These are phyloP conservation scores for Acholoe squamosa DNA, from an alignment of 2,888 invertebrate species.

Conservation along the genomic window DNA sequence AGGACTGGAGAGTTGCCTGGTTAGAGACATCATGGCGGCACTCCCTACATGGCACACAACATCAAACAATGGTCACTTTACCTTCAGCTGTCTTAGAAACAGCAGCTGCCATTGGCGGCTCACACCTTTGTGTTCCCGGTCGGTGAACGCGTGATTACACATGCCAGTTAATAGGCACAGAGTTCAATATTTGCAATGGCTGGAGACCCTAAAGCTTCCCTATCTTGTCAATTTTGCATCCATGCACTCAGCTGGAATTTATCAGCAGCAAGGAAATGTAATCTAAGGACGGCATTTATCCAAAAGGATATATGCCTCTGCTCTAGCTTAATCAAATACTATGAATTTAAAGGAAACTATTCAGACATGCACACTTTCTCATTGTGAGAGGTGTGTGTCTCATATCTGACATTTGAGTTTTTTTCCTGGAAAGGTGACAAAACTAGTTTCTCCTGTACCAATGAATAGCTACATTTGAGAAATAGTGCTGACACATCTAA, in stretches of 20 bases:
- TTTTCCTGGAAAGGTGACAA: background rate
- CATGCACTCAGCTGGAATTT: background rate
- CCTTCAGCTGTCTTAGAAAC: background rate
- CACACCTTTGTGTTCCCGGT: background rate
- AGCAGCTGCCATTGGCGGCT: slow-evolving; percentile 1
- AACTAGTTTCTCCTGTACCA: too few relatives aligned
- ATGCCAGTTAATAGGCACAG: background rate
- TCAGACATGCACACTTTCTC: background rate
- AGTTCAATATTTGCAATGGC: background rate
- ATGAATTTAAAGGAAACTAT: background rate
- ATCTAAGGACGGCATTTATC: background rate
- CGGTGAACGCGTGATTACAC: background rate
- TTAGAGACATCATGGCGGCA: slow-evolving; percentile 59
- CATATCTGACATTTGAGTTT: background rate
- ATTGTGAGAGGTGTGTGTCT: background rate
- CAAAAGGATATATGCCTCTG: background rate
- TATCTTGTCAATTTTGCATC: background rate
- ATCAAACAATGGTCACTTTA: slow-evolving; percentile 56
- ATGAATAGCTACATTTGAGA: too few relatives aligned
- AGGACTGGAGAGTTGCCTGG: slow-evolving; percentile 54
- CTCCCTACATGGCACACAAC: slow-evolving; percentile 59
- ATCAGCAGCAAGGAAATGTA: background rate
- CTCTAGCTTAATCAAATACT: background rate
- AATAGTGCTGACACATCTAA: background rate
- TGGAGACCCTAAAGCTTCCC: background rate